Percentiles rank a stretch among this genome's conserved stretches.
phyloP scores from a whole-genome alignment of 2,888 invertebrate genomes.

The Trissolcus japonicus region DNA sequence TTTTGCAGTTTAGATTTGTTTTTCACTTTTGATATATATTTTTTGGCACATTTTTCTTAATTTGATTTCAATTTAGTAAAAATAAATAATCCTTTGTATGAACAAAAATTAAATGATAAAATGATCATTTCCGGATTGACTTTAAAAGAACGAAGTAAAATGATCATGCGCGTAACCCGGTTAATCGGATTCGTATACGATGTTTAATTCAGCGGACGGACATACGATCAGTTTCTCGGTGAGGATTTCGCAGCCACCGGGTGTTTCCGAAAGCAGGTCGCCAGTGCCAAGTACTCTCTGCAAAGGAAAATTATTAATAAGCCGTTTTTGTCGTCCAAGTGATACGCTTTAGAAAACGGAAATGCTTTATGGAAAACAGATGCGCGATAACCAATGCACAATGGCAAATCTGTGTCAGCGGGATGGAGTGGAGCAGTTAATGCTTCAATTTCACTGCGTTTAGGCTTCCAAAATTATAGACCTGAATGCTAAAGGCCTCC shows the following conservation, averaged over 20 bases:
- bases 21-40: too few species aligned
- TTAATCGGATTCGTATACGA: slow-evolving; percentile 48
- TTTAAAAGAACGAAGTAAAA: slow-evolving; percentile 14
- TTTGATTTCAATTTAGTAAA: too few species aligned
- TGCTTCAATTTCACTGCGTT: slow-evolving; percentile 28
- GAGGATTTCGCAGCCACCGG: slow-evolving; percentile 19
- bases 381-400: slow-evolving; percentile 14
- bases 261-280: slow-evolving; percentile 51
- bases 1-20: too few species aligned
- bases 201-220: slow-evolving; percentile 29
- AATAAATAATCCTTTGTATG: too few species aligned
- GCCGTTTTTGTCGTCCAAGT: slow-evolving; percentile 30
- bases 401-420: slow-evolving; percentile 30
- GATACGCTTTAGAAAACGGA: slow-evolving; percentile 47
- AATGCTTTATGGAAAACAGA: slow-evolving; percentile 34
- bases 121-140: slow-evolving; percentile 28
- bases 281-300: slow-evolving; percentile 6
- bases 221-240: slow-evolving; percentile 35
- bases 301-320: slow-evolving; percentile 43
- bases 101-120: too few species aligned
- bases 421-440: neutral
- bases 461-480: slow-evolving; percentile 21
- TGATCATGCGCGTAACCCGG: slow-evolving; percentile 45
- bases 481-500: neutral
- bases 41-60: too few species aligned